A percentile compares a stretch with the other conserved stretches of the same genome.
phyloP scores from a whole-genome alignment of 2,888 invertebrate species.

The Rhagonycha fulva region DNA sequence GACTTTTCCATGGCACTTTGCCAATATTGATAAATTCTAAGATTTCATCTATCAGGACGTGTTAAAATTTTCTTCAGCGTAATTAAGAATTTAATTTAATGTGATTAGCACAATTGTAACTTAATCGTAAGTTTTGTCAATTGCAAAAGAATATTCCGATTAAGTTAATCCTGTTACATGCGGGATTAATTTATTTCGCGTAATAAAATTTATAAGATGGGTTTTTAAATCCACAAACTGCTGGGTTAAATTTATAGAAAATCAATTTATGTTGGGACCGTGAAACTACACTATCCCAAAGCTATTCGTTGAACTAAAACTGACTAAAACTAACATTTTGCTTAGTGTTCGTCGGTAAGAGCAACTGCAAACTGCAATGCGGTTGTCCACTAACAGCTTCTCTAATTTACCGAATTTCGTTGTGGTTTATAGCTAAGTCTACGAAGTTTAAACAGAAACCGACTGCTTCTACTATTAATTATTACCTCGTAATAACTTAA shows the following conservation, averaged over 20 bases:
- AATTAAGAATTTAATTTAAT: not conserved
- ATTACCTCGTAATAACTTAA: not conserved
- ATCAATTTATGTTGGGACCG: conserved; percentile 10
- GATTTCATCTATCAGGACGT: not conserved
- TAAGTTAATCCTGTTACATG: not conserved
- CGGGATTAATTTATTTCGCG: not conserved
- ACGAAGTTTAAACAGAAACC: not conserved
- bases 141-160: not conserved
- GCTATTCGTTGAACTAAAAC: not conserved
- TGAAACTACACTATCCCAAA: not conserved
- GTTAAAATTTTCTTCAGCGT: not conserved
- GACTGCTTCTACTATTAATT: not conserved
- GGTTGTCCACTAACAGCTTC: conserved; percentile 27
- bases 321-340: not conserved
- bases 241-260: conserved; percentile 8
- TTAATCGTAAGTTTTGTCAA: not conserved
- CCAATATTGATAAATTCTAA: conserved; percentile 6
- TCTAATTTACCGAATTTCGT: conserved; percentile 15
- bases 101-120: not conserved
- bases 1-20: conserved; percentile 9
- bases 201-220: not conserved
- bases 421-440: conserved; percentile 9
- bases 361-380: conserved; percentile 25
- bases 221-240: not conserved
- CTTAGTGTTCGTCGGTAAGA: not conserved